Percentiles rank a stretch among this genome's conserved stretches.
Evolutionary conservation across 2,888 invertebrate species (phyloP).

Genomic region (Plagodis dolabraria): DNA sequence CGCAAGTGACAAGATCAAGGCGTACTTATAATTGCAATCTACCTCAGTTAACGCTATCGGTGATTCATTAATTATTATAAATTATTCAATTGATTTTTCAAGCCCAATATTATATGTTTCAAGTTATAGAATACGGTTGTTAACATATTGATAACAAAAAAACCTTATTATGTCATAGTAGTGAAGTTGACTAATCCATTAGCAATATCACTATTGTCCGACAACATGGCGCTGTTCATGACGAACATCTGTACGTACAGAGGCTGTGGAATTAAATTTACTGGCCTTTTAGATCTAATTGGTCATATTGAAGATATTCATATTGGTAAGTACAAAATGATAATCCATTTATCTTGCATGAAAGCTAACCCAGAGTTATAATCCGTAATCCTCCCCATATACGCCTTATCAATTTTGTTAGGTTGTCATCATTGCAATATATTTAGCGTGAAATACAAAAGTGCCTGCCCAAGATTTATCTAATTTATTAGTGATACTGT

Average conservation of each 20-base stretch:
- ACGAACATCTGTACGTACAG: conserved; percentile 95
- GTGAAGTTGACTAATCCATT: conserved; percentile 70
- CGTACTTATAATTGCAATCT: conserved; percentile 46
- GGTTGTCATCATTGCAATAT: conserved; percentile 74
- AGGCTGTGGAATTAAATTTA: conserved; percentile 93
- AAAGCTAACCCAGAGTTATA: conserved; percentile 48
- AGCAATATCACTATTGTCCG: conserved; percentile 59
- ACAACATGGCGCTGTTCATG: conserved; percentile 95
- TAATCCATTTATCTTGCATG: conserved; percentile 24
- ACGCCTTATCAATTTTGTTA: conserved; percentile 75
- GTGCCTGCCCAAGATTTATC: conserved; percentile 23
- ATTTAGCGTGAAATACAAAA: conserved; percentile 58
- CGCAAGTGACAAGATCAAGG: conserved; percentile 56
- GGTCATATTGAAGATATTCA: conserved; percentile 95
- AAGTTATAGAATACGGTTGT: conserved; percentile 1
- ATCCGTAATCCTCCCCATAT: conserved; percentile 65
- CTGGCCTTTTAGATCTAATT: conserved; percentile 91
- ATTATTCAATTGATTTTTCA: conserved; percentile 2
- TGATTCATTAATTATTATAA: neutral
- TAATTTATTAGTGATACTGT: conserved; percentile 27
- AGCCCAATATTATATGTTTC: neutral
- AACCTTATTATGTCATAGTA: conserved; percentile 33
- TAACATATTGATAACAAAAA: conserved; percentile 19
- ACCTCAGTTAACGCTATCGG: neutral
- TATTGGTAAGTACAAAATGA: conserved; percentile 88